Evolutionary conservation across 2,888 invertebrate genomes (phyloP).

Genomic region (Tridacna crocea): DNA sequence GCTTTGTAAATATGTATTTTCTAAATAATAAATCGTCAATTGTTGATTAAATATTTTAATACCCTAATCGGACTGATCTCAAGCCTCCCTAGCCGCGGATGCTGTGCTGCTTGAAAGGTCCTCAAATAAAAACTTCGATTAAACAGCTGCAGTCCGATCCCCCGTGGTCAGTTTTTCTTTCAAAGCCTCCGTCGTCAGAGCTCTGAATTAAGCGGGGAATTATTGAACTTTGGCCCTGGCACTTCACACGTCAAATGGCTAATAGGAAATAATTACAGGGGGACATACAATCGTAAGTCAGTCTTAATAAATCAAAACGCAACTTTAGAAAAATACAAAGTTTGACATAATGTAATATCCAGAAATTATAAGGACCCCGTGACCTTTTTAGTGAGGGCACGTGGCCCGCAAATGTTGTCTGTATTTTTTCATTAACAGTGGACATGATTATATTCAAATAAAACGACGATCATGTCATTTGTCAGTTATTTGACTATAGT

Average conservation of each 20-base stretch:
- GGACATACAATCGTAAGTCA: conserved; percentile 35
- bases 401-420: conserved; percentile 5
- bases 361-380: conserved; percentile 11
- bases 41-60: conserved; percentile 52
- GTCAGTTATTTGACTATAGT: conserved; percentile 21
- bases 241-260: conserved; percentile 23
- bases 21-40: conserved; percentile 43
- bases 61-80: conserved; percentile 41
- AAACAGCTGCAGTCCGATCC: conserved; percentile 32
- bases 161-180: conserved; percentile 33
- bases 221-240: conserved; percentile 35
- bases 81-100: conserved; percentile 30
- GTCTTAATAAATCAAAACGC: conserved; percentile 35
- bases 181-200: not conserved
- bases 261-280: conserved; percentile 32
- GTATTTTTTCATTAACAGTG: conserved; percentile 26
- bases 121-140: conserved; percentile 28
- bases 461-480: conserved; percentile 24
- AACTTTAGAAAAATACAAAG: conserved; percentile 29
- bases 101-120: conserved; percentile 50
- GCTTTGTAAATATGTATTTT: conserved; percentile 63
- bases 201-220: conserved; percentile 13
- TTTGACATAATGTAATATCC: conserved; percentile 39
- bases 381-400: conserved; percentile 20
- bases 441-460: conserved; percentile 22